A percentile compares a stretch with the other conserved stretches of the same genome.
These are phyloP conservation scores for Zaprionus inermis DNA, from an alignment of 1,140 invertebrate species.

Conservation along the genomic window DNA sequence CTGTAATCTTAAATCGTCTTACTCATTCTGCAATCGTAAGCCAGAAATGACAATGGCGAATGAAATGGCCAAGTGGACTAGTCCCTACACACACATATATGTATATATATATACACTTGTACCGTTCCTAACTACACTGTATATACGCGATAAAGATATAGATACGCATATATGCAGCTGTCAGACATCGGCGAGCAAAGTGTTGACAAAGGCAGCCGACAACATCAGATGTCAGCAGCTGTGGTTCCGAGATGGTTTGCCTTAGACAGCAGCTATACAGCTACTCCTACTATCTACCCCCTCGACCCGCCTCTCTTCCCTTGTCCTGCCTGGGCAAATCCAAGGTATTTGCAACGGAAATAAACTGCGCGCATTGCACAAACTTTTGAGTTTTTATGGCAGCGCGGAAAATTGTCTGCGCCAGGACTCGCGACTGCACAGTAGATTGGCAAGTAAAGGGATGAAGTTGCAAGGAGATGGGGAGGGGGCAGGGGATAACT, in stretches of 20 bases:
- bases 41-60: conserved; percentile 9
- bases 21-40: neutral
- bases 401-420: conserved; percentile 73
- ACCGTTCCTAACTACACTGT: neutral
- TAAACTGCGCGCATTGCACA: conserved; percentile 75
- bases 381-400: conserved; percentile 76
- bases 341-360: conserved; percentile 81
- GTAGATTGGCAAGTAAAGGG: neutral
- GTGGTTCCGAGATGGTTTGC: conserved; percentile 49
- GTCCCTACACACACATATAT: neutral
- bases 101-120: neutral
- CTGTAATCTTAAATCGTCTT: neutral
- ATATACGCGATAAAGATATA: neutral
- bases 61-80: conserved; percentile 22
- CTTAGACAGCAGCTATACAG: conserved; percentile 23
- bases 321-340: conserved; percentile 55
- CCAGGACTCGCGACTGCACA: neutral
- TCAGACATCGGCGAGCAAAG: conserved; percentile 70
- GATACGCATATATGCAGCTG: conserved; percentile 45
- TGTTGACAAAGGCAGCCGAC: conserved; percentile 78
- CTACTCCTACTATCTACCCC: neutral
- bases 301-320: neutral
- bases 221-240: conserved; percentile 81
- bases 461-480: neutral
- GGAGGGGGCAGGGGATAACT: conserved; percentile 4